Conservation (phyloP, 2,113 vertebrate genomes). For the Atherinomorus stipes region DNA sequence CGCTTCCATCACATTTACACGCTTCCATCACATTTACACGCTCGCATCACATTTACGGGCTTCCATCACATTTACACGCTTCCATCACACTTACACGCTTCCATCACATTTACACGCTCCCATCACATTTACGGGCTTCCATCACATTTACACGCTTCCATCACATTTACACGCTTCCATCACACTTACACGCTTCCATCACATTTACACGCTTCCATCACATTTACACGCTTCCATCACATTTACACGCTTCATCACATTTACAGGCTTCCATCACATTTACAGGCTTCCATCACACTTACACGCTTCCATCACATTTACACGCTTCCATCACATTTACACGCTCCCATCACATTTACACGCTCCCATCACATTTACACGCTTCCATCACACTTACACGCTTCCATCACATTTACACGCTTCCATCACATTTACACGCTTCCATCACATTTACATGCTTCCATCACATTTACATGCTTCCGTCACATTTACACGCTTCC, state of each 20-base stretch:
- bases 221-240: neutral
- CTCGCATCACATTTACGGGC: neutral
- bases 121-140: no score
- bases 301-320: neutral
- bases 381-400: neutral
- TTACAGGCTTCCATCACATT: neutral
- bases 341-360: neutral
- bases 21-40: no score
- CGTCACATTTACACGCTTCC: neutral
- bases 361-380: neutral
- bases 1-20: neutral
- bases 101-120: neutral
- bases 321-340: neutral
- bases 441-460: neutral
- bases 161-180: neutral
- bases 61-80: neutral
- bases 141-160: neutral
- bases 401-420: neutral
- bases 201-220: neutral
- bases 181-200: neutral
- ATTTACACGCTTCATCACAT: neutral
- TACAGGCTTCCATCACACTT: neutral
- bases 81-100: neutral
- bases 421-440: neutral
- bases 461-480: neutral